Conservation (phyloP, 2,797 vertebrate genomes). For the Molossus alvarezi region DNA sequence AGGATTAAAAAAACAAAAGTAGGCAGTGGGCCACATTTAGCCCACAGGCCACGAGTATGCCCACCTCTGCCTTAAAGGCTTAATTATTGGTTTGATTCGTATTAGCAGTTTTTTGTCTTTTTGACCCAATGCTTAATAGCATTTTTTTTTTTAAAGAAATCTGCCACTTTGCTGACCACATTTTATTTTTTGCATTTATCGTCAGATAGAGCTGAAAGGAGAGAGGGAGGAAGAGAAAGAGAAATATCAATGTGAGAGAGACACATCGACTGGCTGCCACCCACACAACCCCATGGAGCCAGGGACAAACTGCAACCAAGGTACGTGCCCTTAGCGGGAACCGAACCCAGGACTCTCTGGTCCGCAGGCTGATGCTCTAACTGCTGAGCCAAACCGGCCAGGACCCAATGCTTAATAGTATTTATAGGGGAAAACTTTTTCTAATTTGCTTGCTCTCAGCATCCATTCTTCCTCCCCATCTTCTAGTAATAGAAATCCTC, state of each 20-base stretch:
- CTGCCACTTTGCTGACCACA: too few species aligned
- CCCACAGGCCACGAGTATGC: not conserved
- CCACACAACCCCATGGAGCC: too few species aligned
- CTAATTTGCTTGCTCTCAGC: constrained; percentile 3
- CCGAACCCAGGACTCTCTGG: too few species aligned
- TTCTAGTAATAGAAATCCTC: not conserved
- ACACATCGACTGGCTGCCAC: too few species aligned
- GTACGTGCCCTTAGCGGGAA: too few species aligned
- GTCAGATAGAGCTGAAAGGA: too few species aligned
- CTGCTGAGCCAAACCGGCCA: too few species aligned
- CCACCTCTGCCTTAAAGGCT: not conserved
- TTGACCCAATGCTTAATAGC: constrained; percentile 25
- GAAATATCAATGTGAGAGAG: too few species aligned
- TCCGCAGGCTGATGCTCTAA: too few species aligned
- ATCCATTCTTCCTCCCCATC: not conserved
- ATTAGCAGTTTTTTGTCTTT: constrained; percentile 25
- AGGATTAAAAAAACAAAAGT: not conserved
- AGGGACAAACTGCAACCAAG: too few species aligned
- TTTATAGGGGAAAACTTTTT: constrained; percentile 1
- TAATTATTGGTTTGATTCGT: not conserved
- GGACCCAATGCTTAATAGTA: constrained; percentile 6
- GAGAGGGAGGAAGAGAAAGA: too few species aligned
- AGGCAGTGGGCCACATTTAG: not conserved
- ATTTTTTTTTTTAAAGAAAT: not conserved
- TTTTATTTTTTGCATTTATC: too few species aligned